phyloP scores from a whole-genome alignment of 2,113 vertebrate genomes.

The Chascanopsetta lugubris region DNA sequence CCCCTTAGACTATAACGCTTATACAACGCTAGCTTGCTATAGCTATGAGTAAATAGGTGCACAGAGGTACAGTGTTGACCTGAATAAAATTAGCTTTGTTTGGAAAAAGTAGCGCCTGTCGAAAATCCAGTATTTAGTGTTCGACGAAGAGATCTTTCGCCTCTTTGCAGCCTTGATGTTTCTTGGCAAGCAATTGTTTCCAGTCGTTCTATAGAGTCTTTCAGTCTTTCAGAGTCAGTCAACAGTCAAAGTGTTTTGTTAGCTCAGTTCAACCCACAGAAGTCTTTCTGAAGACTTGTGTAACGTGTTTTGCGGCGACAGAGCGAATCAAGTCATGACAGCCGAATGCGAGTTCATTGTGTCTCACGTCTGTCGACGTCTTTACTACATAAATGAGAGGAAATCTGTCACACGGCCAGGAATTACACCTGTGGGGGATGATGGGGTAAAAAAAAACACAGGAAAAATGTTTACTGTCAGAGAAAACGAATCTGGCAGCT shows the following conservation, averaged over 20 bases:
- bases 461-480: conserved; percentile 11
- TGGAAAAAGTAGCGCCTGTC: no score
- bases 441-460: conserved; percentile 1
- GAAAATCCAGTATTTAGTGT: no score
- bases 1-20: no score
- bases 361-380: background rate
- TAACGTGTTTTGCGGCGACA: conserved; percentile 1
- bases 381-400: conserved; percentile 11
- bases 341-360: background rate
- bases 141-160: background rate
- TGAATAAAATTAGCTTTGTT: no score
- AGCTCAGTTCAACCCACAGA: background rate
- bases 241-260: background rate
- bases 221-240: background rate
- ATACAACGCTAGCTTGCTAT: no score
- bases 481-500: conserved; percentile 10
- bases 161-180: background rate
- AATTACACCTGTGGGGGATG: conserved; percentile 3
- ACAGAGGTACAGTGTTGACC: no score
- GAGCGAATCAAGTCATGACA: background rate
- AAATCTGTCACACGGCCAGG: conserved; percentile 12
- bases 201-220: no score
- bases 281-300: background rate
- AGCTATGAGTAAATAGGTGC: no score
- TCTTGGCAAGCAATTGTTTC: background rate